These are phyloP conservation scores for Protophormia terraenovae DNA, from an alignment of 2,888 invertebrate species.

Conservation along the genomic window DNA sequence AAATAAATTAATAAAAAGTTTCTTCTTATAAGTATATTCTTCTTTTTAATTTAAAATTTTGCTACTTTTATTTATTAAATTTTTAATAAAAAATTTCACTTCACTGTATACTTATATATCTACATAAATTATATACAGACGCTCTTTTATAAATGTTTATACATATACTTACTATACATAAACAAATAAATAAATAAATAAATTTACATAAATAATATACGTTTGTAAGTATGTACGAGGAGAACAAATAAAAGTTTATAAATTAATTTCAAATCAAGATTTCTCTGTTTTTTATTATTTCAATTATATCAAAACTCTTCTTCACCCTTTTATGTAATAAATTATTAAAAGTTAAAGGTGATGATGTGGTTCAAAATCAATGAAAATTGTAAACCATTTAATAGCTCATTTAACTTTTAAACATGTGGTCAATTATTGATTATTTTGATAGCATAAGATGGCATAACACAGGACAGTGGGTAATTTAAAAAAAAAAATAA, in stretches of 20 bases:
- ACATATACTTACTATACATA: too few relatives aligned
- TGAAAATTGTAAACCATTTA: background rate
- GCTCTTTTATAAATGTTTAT: background rate
- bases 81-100: background rate
- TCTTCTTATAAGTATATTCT: too few relatives aligned
- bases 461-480: background rate
- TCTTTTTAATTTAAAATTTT: too few relatives aligned
- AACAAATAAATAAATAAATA: background rate
- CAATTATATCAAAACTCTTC: background rate
- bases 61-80: too few relatives aligned
- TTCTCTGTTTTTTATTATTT: background rate
- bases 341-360: background rate
- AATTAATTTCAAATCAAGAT: background rate
- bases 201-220: background rate
- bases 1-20: too few relatives aligned
- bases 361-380: background rate
- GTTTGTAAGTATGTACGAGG: background rate
- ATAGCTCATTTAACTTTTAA: background rate
- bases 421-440: background rate
- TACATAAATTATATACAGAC: background rate
- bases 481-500: background rate
- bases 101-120: background rate
- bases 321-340: background rate
- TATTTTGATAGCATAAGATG: background rate
- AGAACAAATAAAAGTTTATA: background rate